phyloP scores from a whole-genome alignment of 2,888 invertebrate genomes.

The Zaprionus bogoriensis region DNA sequence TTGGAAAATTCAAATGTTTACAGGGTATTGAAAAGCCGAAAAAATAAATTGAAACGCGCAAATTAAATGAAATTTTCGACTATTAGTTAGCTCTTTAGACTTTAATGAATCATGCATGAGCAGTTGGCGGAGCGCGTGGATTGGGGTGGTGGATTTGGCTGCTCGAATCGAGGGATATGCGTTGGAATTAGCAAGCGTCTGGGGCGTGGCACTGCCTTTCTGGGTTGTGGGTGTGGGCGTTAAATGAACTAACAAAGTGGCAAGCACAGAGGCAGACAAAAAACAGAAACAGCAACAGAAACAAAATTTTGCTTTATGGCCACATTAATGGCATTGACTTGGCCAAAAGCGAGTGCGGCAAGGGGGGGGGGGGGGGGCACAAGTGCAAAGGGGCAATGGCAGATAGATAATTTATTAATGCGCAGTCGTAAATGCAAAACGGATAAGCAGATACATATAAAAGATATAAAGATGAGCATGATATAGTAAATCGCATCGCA shows the following conservation, averaged over 20 bases:
- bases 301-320: conserved; percentile 56
- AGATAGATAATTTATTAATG: conserved; percentile 51
- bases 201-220: conserved; percentile 41
- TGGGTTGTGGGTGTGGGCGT: conserved; percentile 51
- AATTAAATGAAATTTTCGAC: conserved; percentile 67
- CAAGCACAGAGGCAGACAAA: conserved; percentile 11
- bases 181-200: conserved; percentile 26
- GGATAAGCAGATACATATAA: conserved; percentile 31
- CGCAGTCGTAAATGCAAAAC: conserved; percentile 53
- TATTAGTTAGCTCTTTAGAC: conserved; percentile 70
- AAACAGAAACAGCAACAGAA: conserved; percentile 4
- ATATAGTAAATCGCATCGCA: conserved; percentile 47
- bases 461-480: conserved; percentile 36
- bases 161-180: neutral
- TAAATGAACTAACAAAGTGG: conserved; percentile 38
- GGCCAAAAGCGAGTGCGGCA: conserved; percentile 2
- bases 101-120: conserved; percentile 63
- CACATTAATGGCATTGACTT: conserved; percentile 65
- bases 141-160: neutral
- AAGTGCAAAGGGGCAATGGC: conserved; percentile 1
- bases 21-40: conserved; percentile 39
- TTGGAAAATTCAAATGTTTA: neutral
- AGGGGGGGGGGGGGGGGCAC: neutral
- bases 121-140: neutral
- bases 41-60: conserved; percentile 47